Evolutionary conservation across 2,888 invertebrate genomes (phyloP), one percentile per base, ranked within the genome.

Genomic region (Lasioglossum figueresi): DNA sequence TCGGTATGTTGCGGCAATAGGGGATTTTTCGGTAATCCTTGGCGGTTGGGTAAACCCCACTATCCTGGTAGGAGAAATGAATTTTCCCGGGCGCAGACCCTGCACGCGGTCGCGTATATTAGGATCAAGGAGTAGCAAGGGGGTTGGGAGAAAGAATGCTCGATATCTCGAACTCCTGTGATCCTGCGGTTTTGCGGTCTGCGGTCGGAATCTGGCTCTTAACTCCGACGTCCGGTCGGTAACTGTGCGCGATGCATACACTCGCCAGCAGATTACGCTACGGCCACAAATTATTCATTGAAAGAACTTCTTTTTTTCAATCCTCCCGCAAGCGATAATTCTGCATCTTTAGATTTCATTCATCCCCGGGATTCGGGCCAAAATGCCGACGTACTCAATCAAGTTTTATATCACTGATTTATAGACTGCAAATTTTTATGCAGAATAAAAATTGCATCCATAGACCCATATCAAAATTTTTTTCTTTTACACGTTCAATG

Each of bases 241-340:
- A 90, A 91, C 80, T 48, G 72, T 31, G 74, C 79, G 88, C 84
- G 89, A 88, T 85, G 83, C 87, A 80, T 78, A 82, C 79, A n/a
- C 63, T 88, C 79, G 86, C 88, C 88, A 88, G 88, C 76, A 92
- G 91, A 89, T 91, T 80, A 83, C 90, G 90, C 85, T 80, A 80
- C 86, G 68, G 77, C 84, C 80, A 80, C 84, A 82, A 85, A 88
- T 87, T 87, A 85, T 79, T 78, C 82, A 79, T 72, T 52, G 27
- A 31, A 31, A 56, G 63, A 59, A 34, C 12, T 19, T 52, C 27
- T 6, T 31, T 77, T 77, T 71, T 8, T 12, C 31, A 10, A 10
- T 37, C 19, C 66, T 37, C 34, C 1, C 23, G 8, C 19, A 10
- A 31, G 0, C 19, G 12, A 31, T 27, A 56, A 14, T 37, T 48